A percentile compares a stretch with the other conserved stretches of the same genome.
phyloP scores from a whole-genome alignment of 2,113 vertebrate genomes.

The Pluvianellus socialis region DNA sequence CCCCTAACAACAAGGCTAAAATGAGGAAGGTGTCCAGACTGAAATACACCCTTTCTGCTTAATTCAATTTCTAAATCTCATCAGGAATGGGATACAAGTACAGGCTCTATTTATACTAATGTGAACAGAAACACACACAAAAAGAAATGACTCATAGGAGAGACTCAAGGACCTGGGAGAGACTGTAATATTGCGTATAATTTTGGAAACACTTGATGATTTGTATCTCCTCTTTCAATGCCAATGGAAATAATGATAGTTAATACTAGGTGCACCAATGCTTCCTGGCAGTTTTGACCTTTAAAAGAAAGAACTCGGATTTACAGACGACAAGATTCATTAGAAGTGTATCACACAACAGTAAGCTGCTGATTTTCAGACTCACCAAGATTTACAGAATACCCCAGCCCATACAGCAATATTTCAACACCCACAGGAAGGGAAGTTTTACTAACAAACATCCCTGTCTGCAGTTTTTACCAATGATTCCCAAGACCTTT shows the following conservation, averaged over 20 bases:
- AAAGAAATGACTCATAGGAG: constrained; percentile 5
- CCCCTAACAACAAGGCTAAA: neutral
- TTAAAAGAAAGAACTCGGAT: neutral
- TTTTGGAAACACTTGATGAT: constrained; percentile 15
- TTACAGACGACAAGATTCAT: constrained; percentile 19
- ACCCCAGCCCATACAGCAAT: neutral
- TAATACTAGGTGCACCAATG: neutral
- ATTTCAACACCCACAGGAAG: neutral
- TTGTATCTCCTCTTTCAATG: constrained; percentile 12
- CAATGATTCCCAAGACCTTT: neutral
- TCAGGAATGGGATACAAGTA: neutral
- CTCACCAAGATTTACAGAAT: neutral
- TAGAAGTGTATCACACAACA: neutral
- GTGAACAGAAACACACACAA: neutral
- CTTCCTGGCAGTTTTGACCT: constrained; percentile 33
- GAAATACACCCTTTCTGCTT: neutral
- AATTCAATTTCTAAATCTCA: neutral
- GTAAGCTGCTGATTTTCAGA: neutral
- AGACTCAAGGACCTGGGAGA: neutral
- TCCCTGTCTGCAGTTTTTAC: neutral
- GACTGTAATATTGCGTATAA: neutral
- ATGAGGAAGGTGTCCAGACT: neutral
- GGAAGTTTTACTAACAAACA: neutral
- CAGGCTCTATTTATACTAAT: neutral
- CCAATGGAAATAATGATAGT: neutral